phyloP scores from a whole-genome alignment of 2,113 vertebrate species.

The Alexandromys fortis region DNA sequence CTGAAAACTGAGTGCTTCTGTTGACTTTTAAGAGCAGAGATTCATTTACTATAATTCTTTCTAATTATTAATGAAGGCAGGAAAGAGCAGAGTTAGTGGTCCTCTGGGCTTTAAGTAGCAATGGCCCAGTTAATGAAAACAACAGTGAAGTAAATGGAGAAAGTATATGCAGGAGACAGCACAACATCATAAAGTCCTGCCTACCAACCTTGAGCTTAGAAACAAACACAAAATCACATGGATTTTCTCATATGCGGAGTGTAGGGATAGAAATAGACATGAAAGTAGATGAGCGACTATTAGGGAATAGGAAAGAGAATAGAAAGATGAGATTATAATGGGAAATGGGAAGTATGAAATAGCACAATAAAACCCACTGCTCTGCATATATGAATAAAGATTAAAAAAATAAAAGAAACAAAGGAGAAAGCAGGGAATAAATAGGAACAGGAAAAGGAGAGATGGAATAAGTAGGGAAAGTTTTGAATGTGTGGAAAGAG shows the following conservation, averaged over 20 bases:
- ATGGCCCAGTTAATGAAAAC: not conserved
- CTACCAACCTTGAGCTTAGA: not conserved
- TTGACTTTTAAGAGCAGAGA: not conserved
- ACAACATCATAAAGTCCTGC: not conserved
- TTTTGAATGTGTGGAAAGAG: not conserved
- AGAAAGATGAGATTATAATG: not conserved
- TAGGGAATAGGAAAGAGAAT: not conserved
- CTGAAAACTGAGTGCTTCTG: not conserved
- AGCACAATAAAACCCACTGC: not conserved
- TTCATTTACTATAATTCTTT: constrained; percentile 27
- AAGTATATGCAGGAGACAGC: not conserved
- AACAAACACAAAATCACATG: not conserved
- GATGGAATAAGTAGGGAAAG: not conserved
- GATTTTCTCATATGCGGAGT: not conserved
- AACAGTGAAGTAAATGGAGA: not conserved
- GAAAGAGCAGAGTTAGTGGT: not conserved
- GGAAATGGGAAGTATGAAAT: not conserved
- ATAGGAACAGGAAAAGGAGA: not conserved
- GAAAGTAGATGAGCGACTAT: not conserved
- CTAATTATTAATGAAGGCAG: not conserved
- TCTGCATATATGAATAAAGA: not conserved
- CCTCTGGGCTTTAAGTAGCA: not conserved
- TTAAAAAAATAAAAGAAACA: rapidly evolving
- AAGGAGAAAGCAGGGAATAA: too few relatives aligned
- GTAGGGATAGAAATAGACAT: not conserved